A percentile compares a stretch with the other conserved stretches of the same genome.
Evolutionary conservation across 1,140 invertebrate species (phyloP).

Genomic region (Aphelinus atriplicis): DNA sequence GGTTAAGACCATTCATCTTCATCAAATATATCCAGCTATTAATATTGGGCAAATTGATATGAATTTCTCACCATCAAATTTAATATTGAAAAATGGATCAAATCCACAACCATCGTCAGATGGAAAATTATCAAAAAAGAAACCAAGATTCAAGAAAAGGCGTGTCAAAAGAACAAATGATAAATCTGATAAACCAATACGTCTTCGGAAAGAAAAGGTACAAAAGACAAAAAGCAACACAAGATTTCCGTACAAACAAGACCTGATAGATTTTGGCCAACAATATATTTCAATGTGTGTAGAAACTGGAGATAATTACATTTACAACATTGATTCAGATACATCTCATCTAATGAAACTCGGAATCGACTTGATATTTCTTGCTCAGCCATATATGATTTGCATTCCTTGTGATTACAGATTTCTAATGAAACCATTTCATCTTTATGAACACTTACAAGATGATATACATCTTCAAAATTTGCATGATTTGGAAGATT

Average conservation of each 20-base stretch:
- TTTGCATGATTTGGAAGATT: slow-evolving; percentile 22
- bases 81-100: too few species aligned
- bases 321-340: slow-evolving; percentile 22
- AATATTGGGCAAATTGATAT: too few species aligned
- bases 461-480: slow-evolving; percentile 26
- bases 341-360: slow-evolving; percentile 4
- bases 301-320: slow-evolving; percentile 19
- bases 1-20: too few species aligned
- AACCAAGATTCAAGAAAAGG: too few species aligned
- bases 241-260: slow-evolving; percentile 8
- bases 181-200: too few species aligned
- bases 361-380: slow-evolving; percentile 6
- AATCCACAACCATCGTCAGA: too few species aligned
- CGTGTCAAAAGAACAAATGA: too few species aligned
- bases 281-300: slow-evolving; percentile 24
- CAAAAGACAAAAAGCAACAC: slow-evolving; percentile 1
- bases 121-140: too few species aligned
- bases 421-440: slow-evolving; percentile 15
- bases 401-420: slow-evolving; percentile 39
- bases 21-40: too few species aligned
- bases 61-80: too few species aligned
- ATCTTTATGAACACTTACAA: slow-evolving; percentile 35
- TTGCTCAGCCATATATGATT: not conserved
- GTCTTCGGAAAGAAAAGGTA: not conserved
- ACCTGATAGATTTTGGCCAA: not conserved